phyloP scores from a whole-genome alignment of 1,140 invertebrate genomes.

The Conopomorpha cramerella region DNA sequence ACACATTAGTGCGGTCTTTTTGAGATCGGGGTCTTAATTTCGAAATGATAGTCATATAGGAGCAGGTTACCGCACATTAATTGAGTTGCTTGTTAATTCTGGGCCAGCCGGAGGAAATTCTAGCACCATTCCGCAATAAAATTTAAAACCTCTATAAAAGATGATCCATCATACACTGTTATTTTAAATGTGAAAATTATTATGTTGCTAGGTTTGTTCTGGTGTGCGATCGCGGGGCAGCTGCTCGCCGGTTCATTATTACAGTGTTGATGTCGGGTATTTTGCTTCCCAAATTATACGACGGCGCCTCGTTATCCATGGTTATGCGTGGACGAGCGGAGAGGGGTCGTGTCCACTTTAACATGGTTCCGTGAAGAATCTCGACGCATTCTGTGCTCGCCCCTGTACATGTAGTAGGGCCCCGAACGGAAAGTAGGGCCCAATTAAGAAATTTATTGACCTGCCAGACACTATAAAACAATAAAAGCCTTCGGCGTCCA shows the following conservation, averaged over 20 bases:
- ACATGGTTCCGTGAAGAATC: slow-evolving; percentile 14
- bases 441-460: slow-evolving; percentile 52
- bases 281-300: slow-evolving; percentile 34
- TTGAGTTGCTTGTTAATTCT: slow-evolving; percentile 17
- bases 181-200: slow-evolving; percentile 44
- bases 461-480: slow-evolving; percentile 47
- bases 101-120: slow-evolving; percentile 6
- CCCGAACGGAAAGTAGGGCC: slow-evolving; percentile 36
- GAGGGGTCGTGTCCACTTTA: too few species aligned
- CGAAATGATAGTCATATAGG: slow-evolving; percentile 35
- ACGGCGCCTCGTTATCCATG: slow-evolving; percentile 24
- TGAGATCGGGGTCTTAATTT: too few species aligned
- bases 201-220: slow-evolving; percentile 15
- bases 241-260: slow-evolving; percentile 13
- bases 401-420: slow-evolving; percentile 42
- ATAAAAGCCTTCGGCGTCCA: slow-evolving; percentile 37
- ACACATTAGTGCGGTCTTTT: too few species aligned
- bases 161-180: slow-evolving; percentile 15
- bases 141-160: slow-evolving; percentile 18
- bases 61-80: slow-evolving; percentile 11
- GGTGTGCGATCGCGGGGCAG: slow-evolving; percentile 24
- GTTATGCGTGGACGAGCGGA: slow-evolving; percentile 1
- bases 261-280: slow-evolving; percentile 2
- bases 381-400: slow-evolving; percentile 28
- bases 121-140: slow-evolving; percentile 25